Evolutionary conservation across 2,888 invertebrate genomes (phyloP).

Genomic region (Pseudococcus longispinus): DNA sequence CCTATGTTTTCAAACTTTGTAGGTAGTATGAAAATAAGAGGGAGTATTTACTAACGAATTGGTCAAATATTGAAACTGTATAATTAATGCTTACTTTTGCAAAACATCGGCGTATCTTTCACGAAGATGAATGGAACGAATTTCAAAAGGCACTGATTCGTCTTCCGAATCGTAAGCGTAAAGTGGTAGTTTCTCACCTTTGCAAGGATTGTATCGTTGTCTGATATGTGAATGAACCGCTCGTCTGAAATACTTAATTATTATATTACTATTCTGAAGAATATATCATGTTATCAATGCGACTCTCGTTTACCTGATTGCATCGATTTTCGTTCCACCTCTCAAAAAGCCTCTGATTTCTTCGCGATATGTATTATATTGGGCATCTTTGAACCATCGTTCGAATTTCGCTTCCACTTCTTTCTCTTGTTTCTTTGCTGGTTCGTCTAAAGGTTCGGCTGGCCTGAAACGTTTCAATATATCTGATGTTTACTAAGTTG

Average conservation of each 20-base stretch:
- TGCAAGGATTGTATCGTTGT: background rate
- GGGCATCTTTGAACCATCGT: background rate
- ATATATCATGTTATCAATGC: background rate
- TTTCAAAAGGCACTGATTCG: background rate
- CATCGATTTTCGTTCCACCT: background rate
- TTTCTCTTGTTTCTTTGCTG: background rate
- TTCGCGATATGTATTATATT: background rate
- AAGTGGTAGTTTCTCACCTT: background rate
- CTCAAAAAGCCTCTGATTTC: slow-evolving; percentile 1
- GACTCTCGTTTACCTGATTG: background rate
- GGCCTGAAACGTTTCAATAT: background rate
- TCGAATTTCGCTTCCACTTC: background rate
- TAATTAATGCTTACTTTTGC: background rate
- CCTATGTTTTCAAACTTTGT: too few species aligned
- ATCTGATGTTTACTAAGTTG: background rate
- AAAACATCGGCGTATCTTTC: background rate
- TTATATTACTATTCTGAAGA: background rate
- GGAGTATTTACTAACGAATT: background rate
- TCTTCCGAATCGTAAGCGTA: slow-evolving; percentile 2
- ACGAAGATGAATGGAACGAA: background rate
- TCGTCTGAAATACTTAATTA: background rate
- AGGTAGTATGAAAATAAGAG: too few species aligned
- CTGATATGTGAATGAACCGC: background rate
- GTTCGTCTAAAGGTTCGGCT: background rate
- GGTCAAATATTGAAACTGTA: background rate